Percentiles rank a stretch among this genome's conserved stretches.
Evolutionary conservation across 2,888 invertebrate genomes (phyloP).

Genomic region (Prenolepis imparis): DNA sequence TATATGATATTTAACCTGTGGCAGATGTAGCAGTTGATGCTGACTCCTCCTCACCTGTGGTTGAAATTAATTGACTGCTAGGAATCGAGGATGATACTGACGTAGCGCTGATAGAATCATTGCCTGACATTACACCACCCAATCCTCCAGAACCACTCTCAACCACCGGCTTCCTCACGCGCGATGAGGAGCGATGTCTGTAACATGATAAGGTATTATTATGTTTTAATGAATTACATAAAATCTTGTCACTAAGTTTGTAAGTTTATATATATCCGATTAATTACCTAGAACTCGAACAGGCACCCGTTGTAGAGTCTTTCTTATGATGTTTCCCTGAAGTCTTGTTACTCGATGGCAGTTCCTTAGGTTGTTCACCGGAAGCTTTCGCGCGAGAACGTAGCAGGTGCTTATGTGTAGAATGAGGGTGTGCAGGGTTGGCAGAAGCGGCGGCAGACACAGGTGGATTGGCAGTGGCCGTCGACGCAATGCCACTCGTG

Average conservation of each 20-base stretch:
- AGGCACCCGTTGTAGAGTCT: slow-evolving; percentile 89
- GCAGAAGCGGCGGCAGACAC: slow-evolving; percentile 83
- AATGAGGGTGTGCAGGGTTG: slow-evolving; percentile 87
- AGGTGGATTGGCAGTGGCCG: slow-evolving; percentile 83
- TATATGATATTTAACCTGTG: slow-evolving; percentile 74
- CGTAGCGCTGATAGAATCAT: slow-evolving; percentile 81
- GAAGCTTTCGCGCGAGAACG: slow-evolving; percentile 83
- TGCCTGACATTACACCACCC: slow-evolving; percentile 81
- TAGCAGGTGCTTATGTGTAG: slow-evolving; percentile 84
- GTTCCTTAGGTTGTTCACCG: slow-evolving; percentile 82
- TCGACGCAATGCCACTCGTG: slow-evolving; percentile 83
- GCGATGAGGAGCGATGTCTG: slow-evolving; percentile 87
- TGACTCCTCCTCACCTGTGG: slow-evolving; percentile 82
- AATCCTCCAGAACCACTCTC: slow-evolving; percentile 87
- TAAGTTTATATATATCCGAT: neutral
- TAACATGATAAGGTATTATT: slow-evolving; percentile 6
- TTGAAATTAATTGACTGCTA: slow-evolving; percentile 80
- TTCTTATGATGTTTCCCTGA: slow-evolving; percentile 84
- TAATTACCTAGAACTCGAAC: slow-evolving; percentile 88
- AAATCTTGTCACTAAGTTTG: neutral
- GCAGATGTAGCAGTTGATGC: slow-evolving; percentile 81
- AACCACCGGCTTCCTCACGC: slow-evolving; percentile 84
- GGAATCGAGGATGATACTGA: slow-evolving; percentile 81
- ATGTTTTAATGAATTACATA: neutral
- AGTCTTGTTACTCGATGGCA: slow-evolving; percentile 85